phyloP scores from a whole-genome alignment of 2,797 vertebrate genomes.

The Buphagus erythrorhynchus region DNA sequence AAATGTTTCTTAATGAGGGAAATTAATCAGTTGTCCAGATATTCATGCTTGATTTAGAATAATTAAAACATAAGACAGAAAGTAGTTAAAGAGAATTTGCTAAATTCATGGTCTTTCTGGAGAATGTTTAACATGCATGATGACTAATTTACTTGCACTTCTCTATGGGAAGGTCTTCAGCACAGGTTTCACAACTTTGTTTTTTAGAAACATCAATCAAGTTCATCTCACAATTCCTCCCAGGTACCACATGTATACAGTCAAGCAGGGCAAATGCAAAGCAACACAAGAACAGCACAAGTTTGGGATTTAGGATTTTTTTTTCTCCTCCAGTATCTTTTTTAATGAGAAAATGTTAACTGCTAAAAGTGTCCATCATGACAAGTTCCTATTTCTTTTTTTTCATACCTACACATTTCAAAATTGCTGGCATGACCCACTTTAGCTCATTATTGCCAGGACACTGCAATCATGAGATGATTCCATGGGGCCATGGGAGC shows the following conservation, averaged over 20 bases:
- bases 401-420: not conserved
- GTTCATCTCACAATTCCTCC: not conserved
- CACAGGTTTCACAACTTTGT: not conserved
- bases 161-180: not conserved
- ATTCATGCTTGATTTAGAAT: not conserved
- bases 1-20: not conserved
- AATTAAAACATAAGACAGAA: not conserved
- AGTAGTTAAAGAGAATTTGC: not conserved
- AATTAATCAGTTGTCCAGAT: not conserved
- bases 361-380: not conserved
- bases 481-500: fast-evolving
- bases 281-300: not conserved
- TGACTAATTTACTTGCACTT: not conserved
- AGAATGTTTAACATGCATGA: not conserved
- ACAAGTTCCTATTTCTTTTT: not conserved
- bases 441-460: not conserved
- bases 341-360: not conserved
- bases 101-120: not conserved
- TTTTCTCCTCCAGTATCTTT: not conserved
- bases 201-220: not conserved
- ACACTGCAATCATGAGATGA: fast-evolving
- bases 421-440: fast-evolving
- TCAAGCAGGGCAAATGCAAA: not conserved
- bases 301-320: not conserved
- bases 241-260: not conserved